phyloP scores from a whole-genome alignment of 2,113 vertebrate genomes.

The Spea bombifrons region DNA sequence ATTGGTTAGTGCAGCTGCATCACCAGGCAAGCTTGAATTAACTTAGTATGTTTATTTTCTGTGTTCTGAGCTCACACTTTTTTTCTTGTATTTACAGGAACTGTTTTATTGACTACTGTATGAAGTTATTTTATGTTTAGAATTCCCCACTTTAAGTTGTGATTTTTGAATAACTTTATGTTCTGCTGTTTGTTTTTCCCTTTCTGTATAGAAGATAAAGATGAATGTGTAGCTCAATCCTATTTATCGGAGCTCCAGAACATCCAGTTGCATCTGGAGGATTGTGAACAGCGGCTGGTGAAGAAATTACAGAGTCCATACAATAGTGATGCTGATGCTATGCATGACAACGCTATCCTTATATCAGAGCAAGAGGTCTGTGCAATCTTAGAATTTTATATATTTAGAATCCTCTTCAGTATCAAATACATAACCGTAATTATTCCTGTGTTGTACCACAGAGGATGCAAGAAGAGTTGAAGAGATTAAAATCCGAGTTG shows the following conservation, averaged over 20 bases:
- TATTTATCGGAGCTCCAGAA: constrained; percentile 86
- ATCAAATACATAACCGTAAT: neutral
- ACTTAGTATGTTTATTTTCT: too few relatives aligned
- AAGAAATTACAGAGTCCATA: constrained; percentile 71
- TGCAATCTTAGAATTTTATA: neutral
- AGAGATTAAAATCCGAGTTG: constrained; percentile 70
- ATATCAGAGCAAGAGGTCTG: constrained; percentile 88
- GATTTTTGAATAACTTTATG: too few relatives aligned
- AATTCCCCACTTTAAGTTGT: too few relatives aligned
- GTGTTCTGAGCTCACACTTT: too few relatives aligned
- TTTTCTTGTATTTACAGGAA: too few relatives aligned
- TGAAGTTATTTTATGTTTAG: too few relatives aligned
- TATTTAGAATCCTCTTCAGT: neutral
- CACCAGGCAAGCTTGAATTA: too few relatives aligned
- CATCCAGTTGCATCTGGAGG: constrained; percentile 76
- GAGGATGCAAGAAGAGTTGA: constrained; percentile 77
- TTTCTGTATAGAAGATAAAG: constrained; percentile 81
- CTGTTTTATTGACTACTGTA: too few relatives aligned
- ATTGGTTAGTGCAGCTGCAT: too few relatives aligned
- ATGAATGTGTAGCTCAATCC: constrained; percentile 79
- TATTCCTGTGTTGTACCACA: constrained; percentile 42
- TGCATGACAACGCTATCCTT: constrained; percentile 68
- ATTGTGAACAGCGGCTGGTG: constrained; percentile 80
- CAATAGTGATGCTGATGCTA: constrained; percentile 62
- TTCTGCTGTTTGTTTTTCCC: constrained; percentile 33